Evolutionary conservation across 2,797 vertebrate genomes (phyloP).

Genomic region (Parotocinclus haroldoi): DNA sequence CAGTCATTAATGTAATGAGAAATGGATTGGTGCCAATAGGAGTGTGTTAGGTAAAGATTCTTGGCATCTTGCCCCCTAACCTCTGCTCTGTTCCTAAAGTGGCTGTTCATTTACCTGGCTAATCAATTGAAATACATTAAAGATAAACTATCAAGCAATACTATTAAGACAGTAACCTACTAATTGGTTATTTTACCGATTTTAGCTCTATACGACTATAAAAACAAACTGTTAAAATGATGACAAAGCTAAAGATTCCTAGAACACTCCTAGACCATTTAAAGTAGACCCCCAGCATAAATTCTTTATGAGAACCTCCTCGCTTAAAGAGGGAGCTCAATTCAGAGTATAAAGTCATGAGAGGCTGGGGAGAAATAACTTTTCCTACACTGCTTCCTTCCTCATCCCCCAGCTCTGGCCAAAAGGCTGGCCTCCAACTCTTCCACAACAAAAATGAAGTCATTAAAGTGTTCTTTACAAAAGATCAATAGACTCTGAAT

Average conservation of each 20-base stretch:
- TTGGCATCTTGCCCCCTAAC: neutral
- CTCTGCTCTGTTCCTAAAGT: neutral
- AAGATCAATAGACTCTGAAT: constrained; percentile 31
- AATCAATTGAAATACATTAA: neutral
- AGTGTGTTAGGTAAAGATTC: constrained; percentile 13
- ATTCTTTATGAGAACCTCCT: constrained; percentile 5
- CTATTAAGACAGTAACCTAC: too few species aligned
- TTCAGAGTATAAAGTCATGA: neutral
- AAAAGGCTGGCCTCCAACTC: neutral
- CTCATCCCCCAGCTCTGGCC: constrained; percentile 3
- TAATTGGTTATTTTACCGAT: too few species aligned
- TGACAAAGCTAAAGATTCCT: neutral
- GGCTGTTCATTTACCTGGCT: neutral
- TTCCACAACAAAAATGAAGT: constrained; percentile 23
- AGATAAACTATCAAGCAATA: neutral
- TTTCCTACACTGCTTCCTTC: neutral
- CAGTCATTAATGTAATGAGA: too few species aligned
- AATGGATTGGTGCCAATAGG: neutral
- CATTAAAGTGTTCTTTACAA: constrained; percentile 26
- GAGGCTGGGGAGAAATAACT: neutral
- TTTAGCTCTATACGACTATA: neutral
- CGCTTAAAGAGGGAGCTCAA: neutral
- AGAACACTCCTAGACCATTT: neutral
- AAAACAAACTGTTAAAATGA: too few species aligned
- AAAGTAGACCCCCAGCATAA: neutral